A percentile compares a stretch with the other conserved stretches of the same genome.
These are phyloP conservation scores for Corbicula japonica DNA, from an alignment of 2,888 invertebrate genomes.

Conservation along the genomic window DNA sequence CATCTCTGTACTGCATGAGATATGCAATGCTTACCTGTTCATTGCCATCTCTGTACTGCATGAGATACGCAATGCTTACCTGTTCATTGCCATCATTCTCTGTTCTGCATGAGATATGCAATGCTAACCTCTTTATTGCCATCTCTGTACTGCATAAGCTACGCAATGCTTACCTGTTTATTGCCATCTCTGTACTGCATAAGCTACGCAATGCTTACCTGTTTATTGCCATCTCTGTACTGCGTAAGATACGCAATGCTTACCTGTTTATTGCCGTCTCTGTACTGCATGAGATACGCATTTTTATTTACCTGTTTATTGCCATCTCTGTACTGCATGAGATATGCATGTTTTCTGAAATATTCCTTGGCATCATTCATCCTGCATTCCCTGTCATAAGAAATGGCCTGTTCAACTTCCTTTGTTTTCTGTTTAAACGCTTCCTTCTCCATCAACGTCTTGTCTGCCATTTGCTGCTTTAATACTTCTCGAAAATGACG, in stretches of 20 bases:
- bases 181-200: too few species aligned
- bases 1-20: slow-evolving; percentile 81
- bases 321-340: slow-evolving; percentile 82
- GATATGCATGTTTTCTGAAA: slow-evolving; percentile 77
- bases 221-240: slow-evolving; percentile 83
- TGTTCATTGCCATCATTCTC: slow-evolving; percentile 83
- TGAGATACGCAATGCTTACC: too few species aligned
- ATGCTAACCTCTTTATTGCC: slow-evolving; percentile 84
- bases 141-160: slow-evolving; percentile 82
- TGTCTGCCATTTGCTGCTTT: slow-evolving; percentile 84
- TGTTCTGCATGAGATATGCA: slow-evolving; percentile 80
- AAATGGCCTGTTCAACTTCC: slow-evolving; percentile 81
- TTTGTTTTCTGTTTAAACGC: slow-evolving; percentile 71
- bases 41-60: too few species aligned
- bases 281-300: slow-evolving; percentile 80
- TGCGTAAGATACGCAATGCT: slow-evolving; percentile 79
- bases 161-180: slow-evolving; percentile 82
- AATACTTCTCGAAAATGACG: slow-evolving; percentile 82
- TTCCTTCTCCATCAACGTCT: slow-evolving; percentile 64
- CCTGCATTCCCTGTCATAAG: slow-evolving; percentile 78
- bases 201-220: too few species aligned
- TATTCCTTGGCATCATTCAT: slow-evolving; percentile 76
- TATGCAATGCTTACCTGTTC: too few species aligned
- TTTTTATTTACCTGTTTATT: slow-evolving; percentile 84
- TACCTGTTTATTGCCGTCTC: slow-evolving; percentile 84